Percentiles rank a stretch among this genome's conserved stretches.
Evolutionary conservation across 2,113 vertebrate genomes (phyloP).

Genomic region (Nibea coibor): DNA sequence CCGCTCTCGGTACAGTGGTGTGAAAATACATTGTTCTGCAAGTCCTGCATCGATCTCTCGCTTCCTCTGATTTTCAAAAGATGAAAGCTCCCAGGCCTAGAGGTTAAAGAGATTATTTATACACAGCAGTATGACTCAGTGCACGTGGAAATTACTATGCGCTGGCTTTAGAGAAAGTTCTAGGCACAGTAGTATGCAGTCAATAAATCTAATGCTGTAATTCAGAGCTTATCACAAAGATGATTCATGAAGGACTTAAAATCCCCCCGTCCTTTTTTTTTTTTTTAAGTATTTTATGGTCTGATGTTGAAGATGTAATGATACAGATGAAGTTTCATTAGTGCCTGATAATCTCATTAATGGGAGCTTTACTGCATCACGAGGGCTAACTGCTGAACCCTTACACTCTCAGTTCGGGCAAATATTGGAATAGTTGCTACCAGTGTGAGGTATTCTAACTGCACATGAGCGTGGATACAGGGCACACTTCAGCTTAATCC

Average conservation of each 20-base stretch:
- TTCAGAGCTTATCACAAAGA: constrained; percentile 1
- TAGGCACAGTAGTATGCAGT: not conserved
- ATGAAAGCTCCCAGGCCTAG: constrained; percentile 17
- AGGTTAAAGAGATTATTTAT: constrained; percentile 45
- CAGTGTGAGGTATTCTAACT: constrained; percentile 11
- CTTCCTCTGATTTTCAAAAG: constrained; percentile 33
- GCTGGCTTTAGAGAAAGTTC: not conserved
- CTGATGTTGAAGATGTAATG: constrained; percentile 33
- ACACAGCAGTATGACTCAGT: not conserved
- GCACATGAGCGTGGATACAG: constrained; percentile 51
- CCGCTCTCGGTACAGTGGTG: constrained; percentile 28
- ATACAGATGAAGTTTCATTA: constrained; percentile 46
- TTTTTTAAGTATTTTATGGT: not conserved
- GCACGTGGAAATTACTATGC: not conserved
- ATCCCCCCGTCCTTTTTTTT: not conserved
- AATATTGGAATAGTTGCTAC: constrained; percentile 58
- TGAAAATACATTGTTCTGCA: constrained; percentile 59
- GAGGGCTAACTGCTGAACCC: constrained; percentile 53
- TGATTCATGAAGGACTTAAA: not conserved
- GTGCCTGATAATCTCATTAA: constrained; percentile 60
- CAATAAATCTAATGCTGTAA: constrained; percentile 12
- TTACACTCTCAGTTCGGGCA: constrained; percentile 31
- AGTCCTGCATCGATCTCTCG: constrained; percentile 42
- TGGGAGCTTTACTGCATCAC: constrained; percentile 40
- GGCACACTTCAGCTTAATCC: constrained; percentile 66